Evolutionary conservation across 2,113 vertebrate species (phyloP).

Genomic region (Telmatochromis sp.): DNA sequence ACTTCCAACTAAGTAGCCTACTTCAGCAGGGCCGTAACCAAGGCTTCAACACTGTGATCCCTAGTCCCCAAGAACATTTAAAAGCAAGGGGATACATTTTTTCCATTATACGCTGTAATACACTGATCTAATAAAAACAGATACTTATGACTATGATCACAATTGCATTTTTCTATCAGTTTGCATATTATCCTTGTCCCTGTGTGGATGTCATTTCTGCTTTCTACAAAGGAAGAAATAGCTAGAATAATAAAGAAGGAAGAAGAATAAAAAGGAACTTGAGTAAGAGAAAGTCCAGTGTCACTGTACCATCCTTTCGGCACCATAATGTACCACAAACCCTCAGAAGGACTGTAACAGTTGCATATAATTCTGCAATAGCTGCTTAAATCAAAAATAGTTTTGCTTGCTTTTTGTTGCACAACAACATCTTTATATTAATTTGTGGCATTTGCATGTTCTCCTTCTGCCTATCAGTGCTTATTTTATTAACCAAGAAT

Average conservation of each 20-base stretch:
- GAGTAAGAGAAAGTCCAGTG: background rate
- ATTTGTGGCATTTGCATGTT: background rate
- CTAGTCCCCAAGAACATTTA: background rate
- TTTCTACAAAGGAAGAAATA: background rate
- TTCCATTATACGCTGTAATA: background rate
- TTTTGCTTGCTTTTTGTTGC: background rate
- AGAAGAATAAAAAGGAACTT: background rate
- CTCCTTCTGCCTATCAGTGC: background rate
- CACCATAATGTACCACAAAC: background rate
- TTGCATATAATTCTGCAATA: background rate
- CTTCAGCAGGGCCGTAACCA: background rate
- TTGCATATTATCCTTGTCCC: background rate
- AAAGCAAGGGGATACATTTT: background rate
- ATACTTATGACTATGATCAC: background rate
- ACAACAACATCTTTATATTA: background rate
- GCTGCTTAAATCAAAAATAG: background rate
- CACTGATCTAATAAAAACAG: background rate
- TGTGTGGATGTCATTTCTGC: background rate
- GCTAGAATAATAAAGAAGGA: background rate
- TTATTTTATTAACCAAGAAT: background rate
- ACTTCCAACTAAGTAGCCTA: background rate
- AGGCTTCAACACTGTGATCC: background rate
- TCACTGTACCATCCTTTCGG: background rate
- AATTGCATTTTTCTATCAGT: background rate
- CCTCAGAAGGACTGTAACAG: background rate